Evolutionary conservation across 2,888 invertebrate species (phyloP).

Genomic region (Pristionchus mayeri): DNA sequence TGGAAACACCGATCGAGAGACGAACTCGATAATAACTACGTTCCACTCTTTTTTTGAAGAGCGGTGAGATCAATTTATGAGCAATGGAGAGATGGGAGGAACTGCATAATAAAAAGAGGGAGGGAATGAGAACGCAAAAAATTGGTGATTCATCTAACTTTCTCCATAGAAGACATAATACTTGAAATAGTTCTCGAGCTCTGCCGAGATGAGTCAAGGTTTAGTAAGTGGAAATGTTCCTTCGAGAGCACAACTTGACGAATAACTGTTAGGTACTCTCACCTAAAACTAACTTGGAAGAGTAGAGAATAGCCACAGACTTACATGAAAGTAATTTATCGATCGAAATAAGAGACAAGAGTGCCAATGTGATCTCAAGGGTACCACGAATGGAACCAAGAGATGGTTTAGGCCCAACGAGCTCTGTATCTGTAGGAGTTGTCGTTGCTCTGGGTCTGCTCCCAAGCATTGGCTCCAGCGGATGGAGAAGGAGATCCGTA

Average conservation of each 20-base stretch:
- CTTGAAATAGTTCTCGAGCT: too few species aligned
- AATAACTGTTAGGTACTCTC: too few species aligned
- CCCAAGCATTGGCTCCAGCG: too few species aligned
- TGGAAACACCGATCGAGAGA: not conserved
- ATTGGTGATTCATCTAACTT: not conserved
- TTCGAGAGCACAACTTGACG: not conserved
- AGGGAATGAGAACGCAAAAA: not conserved
- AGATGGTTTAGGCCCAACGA: slow-evolving; percentile 36
- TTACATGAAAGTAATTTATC: slow-evolving; percentile 8
- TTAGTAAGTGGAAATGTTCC: not conserved
- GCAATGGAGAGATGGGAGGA: not conserved
- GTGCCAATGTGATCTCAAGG: not conserved
- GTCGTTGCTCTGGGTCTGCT: not conserved
- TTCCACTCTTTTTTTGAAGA: not conserved
- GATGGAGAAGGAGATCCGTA: too few species aligned
- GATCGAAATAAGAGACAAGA: not conserved
- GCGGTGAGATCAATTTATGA: slow-evolving; percentile 1
- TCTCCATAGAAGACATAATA: too few species aligned
- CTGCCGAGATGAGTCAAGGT: too few species aligned
- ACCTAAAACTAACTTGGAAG: too few species aligned
- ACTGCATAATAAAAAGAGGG: not conserved
- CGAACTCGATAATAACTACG: not conserved
- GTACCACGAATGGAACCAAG: slow-evolving; percentile 23
- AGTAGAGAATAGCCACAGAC: too few species aligned
- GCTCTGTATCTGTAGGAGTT: slow-evolving; percentile 38